Percentiles rank a stretch among this genome's conserved stretches.
These are phyloP conservation scores for Oncopodura yosiiana DNA, from an alignment of 1,140 invertebrate genomes.

Conservation along the genomic window DNA sequence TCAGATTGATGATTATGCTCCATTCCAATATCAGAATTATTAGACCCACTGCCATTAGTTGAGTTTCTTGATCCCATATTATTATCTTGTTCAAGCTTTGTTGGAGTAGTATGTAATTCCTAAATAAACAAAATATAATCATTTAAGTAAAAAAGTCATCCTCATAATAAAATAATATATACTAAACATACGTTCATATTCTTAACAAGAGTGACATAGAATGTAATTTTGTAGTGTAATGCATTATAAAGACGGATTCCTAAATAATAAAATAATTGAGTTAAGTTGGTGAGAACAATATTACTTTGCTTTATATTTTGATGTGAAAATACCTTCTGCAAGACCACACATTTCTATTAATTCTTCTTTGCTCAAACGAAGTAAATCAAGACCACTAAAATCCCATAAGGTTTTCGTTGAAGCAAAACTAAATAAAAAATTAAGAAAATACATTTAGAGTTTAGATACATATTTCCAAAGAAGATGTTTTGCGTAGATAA, in stretches of 20 bases:
- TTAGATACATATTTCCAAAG: background rate
- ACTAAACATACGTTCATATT: slow-evolving; percentile 2
- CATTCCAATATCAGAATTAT: too few species aligned
- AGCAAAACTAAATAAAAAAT: slow-evolving; percentile 44
- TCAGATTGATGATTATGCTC: too few species aligned
- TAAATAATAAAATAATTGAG: background rate
- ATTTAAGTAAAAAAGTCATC: background rate
- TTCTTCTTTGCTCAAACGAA: slow-evolving; percentile 76
- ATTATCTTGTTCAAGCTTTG: too few species aligned
- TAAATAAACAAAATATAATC: background rate
- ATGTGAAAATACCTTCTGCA: slow-evolving; percentile 58
- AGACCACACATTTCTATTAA: slow-evolving; percentile 87
- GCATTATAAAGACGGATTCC: slow-evolving; percentile 83
- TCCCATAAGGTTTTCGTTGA: slow-evolving; percentile 61
- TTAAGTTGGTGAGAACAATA: too few species aligned
- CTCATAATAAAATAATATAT: slow-evolving; percentile 3
- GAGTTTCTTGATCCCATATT: background rate
- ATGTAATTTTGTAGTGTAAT: slow-evolving; percentile 51
- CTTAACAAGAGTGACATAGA: slow-evolving; percentile 19
- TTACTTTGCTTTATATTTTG: too few species aligned
- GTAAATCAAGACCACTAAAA: slow-evolving; percentile 79
- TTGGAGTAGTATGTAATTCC: too few species aligned
- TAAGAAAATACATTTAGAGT: background rate
- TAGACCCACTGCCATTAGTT: too few species aligned
- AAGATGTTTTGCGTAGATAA: background rate